Conservation (phyloP, 2,888 invertebrate species). For the Xestia rhomboidea region DNA sequence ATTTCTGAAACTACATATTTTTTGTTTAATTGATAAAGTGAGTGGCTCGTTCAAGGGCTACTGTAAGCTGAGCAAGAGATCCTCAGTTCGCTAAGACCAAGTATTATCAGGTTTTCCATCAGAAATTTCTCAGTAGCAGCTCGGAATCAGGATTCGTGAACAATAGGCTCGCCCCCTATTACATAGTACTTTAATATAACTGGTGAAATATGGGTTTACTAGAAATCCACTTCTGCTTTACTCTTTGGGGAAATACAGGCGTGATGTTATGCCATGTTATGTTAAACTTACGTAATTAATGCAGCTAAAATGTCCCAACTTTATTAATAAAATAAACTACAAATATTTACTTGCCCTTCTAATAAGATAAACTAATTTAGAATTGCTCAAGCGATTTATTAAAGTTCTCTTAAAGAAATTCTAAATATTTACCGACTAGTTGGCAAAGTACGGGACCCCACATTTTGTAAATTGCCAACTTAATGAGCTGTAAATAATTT, state of each 20-base stretch:
- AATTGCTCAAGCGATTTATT: conserved; percentile 28
- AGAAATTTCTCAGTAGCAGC: not conserved
- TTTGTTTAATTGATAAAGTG: not conserved
- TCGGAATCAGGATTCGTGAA: not conserved
- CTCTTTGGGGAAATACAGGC: not conserved
- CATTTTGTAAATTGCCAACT: conserved; percentile 51
- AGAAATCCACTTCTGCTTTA: not conserved
- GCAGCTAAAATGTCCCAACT: not conserved
- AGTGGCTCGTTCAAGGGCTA: not conserved
- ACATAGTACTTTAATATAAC: not conserved
- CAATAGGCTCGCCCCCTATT: not conserved
- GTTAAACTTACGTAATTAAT: not conserved
- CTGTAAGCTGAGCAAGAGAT: not conserved
- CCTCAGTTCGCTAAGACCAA: not conserved
- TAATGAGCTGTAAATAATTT: conserved; percentile 61
- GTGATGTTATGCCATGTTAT: not conserved
- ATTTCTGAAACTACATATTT: not conserved
- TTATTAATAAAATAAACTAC: not conserved
- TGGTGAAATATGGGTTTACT: not conserved
- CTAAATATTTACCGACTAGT: conserved; percentile 56
- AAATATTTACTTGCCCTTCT: not conserved
- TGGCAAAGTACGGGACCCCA: conserved; percentile 41
- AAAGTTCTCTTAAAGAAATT: conserved; percentile 51
- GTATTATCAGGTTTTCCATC: not conserved
- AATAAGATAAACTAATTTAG: conserved; percentile 33